Percentiles rank a stretch among this genome's conserved stretches.
phyloP scores from a whole-genome alignment of 2,888 invertebrate species.

The Aromia moschata region DNA sequence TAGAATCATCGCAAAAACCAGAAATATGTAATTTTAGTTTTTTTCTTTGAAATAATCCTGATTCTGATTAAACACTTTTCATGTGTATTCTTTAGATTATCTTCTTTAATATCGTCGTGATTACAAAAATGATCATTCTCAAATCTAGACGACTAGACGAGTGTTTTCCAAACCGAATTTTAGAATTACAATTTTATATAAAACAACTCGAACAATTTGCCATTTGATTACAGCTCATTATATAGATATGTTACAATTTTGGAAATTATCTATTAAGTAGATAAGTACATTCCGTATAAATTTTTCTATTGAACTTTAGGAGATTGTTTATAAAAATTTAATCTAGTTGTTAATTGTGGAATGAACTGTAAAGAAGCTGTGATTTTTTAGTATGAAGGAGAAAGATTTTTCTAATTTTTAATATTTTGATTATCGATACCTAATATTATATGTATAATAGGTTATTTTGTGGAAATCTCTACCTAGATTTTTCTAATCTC shows the following conservation, averaged over 20 bases:
- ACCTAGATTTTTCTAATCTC: conserved; percentile 31
- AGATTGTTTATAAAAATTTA: conserved; percentile 39
- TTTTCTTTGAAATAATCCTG: no score
- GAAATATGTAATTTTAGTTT: no score
- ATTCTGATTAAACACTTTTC: no score
- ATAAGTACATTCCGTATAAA: conserved; percentile 36
- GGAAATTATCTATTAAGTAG: conserved; percentile 34
- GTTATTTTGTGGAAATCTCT: conserved; percentile 34
- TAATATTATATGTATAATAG: conserved; percentile 28
- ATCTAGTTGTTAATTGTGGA: conserved; percentile 43
- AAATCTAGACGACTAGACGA: no score
- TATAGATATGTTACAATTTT: conserved; percentile 29
- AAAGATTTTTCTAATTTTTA: conserved; percentile 45
- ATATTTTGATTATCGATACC: conserved; percentile 39
- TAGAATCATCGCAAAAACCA: no score
- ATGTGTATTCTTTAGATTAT: no score
- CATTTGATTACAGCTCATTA: conserved; percentile 33
- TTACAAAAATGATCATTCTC: no score
- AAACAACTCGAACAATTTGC: conserved; percentile 15
- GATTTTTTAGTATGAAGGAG: conserved; percentile 51
- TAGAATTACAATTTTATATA: neutral
- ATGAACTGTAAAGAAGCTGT: conserved; percentile 57
- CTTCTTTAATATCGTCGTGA: no score
- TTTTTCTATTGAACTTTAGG: conserved; percentile 39
- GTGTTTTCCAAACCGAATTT: no score